These are phyloP conservation scores for Mus spretus DNA, from an alignment of 2,797 vertebrate genomes.

Conservation along the genomic window DNA sequence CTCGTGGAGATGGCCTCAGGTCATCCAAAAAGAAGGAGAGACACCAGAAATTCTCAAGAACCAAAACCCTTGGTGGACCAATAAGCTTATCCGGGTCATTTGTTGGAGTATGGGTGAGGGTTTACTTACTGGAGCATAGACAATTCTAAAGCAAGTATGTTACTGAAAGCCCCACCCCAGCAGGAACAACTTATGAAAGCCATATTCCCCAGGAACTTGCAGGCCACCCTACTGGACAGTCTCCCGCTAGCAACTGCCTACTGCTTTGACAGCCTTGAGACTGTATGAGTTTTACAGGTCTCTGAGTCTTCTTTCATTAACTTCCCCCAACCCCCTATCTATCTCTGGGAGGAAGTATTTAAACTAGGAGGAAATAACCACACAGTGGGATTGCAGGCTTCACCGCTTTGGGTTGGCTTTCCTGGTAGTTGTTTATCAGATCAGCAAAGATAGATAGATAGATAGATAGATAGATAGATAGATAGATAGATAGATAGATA, in stretches of 20 bases:
- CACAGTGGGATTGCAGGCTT: neutral
- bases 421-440: conserved; percentile 20
- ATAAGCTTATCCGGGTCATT: neutral
- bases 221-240: neutral
- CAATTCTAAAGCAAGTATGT: neutral
- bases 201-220: neutral
- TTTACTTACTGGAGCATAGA: neutral
- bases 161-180: neutral
- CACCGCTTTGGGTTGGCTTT: neutral
- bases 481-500: too few relatives aligned
- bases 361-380: neutral
- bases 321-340: too few relatives aligned
- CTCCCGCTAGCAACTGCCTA: neutral
- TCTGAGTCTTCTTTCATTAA: neutral
- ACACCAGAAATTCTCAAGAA: neutral
- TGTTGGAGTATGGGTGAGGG: neutral
- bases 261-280: neutral
- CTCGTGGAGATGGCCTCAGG: neutral
- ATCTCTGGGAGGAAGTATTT: neutral
- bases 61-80: neutral
- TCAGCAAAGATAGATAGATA: neutral
- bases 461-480: too few relatives aligned
- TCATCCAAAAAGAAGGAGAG: neutral
- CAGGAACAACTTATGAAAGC: neutral
- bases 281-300: neutral